Percentiles rank a stretch among this genome's conserved stretches.
Evolutionary conservation across 2,113 vertebrate genomes (phyloP).

Genomic region (Hassar affinis): DNA sequence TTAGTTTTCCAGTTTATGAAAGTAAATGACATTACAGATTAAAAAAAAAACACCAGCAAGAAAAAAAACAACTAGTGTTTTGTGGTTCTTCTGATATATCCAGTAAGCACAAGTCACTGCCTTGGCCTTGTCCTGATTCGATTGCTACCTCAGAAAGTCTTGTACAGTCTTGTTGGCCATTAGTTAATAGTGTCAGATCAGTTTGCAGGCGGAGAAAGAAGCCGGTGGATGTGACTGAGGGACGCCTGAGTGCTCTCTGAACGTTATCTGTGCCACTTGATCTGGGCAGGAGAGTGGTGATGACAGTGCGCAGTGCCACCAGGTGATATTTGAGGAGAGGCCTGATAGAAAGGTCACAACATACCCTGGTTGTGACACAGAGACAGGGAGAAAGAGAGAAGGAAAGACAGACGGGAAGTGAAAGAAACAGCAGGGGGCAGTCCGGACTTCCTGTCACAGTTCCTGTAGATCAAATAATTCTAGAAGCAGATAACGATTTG

Average conservation of each 20-base stretch:
- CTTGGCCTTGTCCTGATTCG: constrained; percentile 26
- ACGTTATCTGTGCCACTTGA: constrained; percentile 57
- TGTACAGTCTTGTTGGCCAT: constrained; percentile 33
- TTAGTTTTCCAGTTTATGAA: background rate
- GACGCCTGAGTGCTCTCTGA: constrained; percentile 35
- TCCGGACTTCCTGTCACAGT: background rate
- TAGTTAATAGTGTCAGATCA: constrained; percentile 31
- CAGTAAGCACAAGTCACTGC: constrained; percentile 6
- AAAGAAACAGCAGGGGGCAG: constrained; percentile 26
- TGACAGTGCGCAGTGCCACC: constrained; percentile 67
- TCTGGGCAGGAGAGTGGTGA: constrained; percentile 54
- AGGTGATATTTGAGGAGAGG: constrained; percentile 65
- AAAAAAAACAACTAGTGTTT: background rate
- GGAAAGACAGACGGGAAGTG: constrained; percentile 28
- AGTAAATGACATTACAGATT: background rate
- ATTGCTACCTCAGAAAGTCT: constrained; percentile 20
- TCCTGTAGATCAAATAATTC: background rate
- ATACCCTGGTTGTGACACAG: constrained; percentile 8
- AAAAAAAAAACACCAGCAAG: background rate
- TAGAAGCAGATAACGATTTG: no score
- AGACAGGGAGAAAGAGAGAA: constrained; percentile 31
- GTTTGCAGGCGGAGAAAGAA: constrained; percentile 30
- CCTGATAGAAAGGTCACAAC: constrained; percentile 37
- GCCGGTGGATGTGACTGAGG: constrained; percentile 26
- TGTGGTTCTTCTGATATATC: background rate